Evolutionary conservation across 2,113 vertebrate genomes (phyloP).

Genomic region (Micronisus gabar): DNA sequence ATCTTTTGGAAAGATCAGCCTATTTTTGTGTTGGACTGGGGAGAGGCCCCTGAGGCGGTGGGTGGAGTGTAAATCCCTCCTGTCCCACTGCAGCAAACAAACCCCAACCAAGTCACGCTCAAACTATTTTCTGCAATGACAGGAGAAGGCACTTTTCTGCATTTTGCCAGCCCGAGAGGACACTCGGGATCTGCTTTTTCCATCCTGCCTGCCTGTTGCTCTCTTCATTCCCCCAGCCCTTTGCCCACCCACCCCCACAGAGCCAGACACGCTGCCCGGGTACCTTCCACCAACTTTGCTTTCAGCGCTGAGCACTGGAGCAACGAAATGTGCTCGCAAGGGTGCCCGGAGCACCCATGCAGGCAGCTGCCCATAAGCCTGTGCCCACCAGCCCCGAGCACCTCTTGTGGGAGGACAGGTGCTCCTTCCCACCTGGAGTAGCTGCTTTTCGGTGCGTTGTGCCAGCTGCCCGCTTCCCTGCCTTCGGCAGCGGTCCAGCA

Average conservation of each 20-base stretch:
- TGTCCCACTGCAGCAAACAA: constrained; percentile 31
- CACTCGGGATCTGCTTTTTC: background rate
- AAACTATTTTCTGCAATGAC: constrained; percentile 12
- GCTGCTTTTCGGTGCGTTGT: fast-evolving
- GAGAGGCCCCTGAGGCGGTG: background rate
- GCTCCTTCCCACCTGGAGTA: background rate
- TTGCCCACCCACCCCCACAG: background rate
- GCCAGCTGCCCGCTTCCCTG: background rate
- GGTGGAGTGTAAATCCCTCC: constrained; percentile 30
- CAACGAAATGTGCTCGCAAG: background rate
- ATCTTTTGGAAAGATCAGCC: constrained; percentile 11
- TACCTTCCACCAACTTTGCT: too few relatives aligned
- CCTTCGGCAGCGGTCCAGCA: background rate
- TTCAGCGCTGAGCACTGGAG: background rate
- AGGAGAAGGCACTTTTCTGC: background rate
- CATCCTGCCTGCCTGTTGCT: background rate
- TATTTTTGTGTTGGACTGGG: background rate
- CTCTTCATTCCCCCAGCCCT: background rate
- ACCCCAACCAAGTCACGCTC: constrained; percentile 17
- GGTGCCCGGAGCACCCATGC: fast-evolving
- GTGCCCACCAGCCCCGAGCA: fast-evolving
- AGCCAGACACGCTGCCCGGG: fast-evolving
- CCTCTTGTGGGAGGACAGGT: background rate
- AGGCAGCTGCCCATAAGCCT: background rate
- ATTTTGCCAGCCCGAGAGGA: background rate